Evolutionary conservation across 2,888 invertebrate genomes (phyloP).

Genomic region (Saturnia japonica): DNA sequence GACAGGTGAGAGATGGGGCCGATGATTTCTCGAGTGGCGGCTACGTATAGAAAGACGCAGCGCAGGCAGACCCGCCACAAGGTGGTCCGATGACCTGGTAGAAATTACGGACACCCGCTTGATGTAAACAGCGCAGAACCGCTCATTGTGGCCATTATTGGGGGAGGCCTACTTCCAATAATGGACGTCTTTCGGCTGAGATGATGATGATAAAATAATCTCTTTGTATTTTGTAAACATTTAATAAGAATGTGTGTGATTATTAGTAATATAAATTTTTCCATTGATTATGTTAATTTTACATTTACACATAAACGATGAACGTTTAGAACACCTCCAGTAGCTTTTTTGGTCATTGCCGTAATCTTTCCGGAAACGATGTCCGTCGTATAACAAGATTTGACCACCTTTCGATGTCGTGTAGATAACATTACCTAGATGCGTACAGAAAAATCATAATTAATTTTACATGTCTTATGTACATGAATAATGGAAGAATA

Average conservation of each 20-base stretch:
- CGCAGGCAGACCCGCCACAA: no score
- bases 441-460: not conserved
- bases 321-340: constrained; percentile 61
- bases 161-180: no score
- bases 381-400: constrained; percentile 47
- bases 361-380: constrained; percentile 58
- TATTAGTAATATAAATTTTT: constrained; percentile 41
- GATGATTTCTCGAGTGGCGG: no score
- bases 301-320: constrained; percentile 50
- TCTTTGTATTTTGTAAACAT: no score
- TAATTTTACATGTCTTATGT: not conserved
- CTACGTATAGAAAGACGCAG: no score
- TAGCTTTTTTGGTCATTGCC: constrained; percentile 52
- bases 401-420: constrained; percentile 54
- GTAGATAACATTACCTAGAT: constrained; percentile 43
- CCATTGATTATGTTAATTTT: constrained; percentile 51
- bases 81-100: no score
- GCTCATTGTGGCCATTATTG: no score
- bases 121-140: no score
- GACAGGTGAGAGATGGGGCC: no score
- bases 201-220: no score
- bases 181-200: no score
- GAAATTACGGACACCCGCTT: no score
- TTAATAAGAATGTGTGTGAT: constrained; percentile 41
- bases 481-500: not conserved